Base-by-base conservation (phyloP, 2,113 vertebrate species). In the Prionailurus bengalensis region DNA sequence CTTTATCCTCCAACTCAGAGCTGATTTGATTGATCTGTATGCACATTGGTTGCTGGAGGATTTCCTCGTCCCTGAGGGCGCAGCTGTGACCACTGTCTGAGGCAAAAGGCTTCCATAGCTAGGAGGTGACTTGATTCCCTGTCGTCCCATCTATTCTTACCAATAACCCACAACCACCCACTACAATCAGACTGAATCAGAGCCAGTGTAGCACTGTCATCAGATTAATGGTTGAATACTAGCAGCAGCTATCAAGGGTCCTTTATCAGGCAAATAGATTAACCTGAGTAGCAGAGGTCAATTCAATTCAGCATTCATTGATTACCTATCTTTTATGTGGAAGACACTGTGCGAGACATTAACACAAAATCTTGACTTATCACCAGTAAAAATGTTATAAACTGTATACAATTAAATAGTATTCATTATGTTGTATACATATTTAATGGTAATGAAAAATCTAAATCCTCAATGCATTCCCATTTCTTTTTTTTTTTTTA, bases 231-330 rank as follows among this genome's bases (percentile, higher is more conserved):
- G 27, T 5, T 92, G 17, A 39, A 61, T 39, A 33, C 33, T 42
- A 82, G 15, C 70, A 81, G 51, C 93, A n/a, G 33, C 66, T 94
- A 27, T 85, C 36, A 66, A 70, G 55, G 61, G 29, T 79, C 70
- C 83, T 94, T 94, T 82, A 61, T 61, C 31, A 66, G 71, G 84
- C 2, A 78, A 84, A 84, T 84, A 90, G 91, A 92, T 97, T 70
- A n/a, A 58, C 36, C n/a, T 66, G 16, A 55, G 7, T 33, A 61
- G 73, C 27, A 10, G 85, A 96, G 79, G 82, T 82, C 71, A 89
- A 79, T 88, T 89, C 51, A 89, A 79, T 79, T 91, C 81, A 86
- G 66, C 33, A 51, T 15, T 92, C 88, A 88, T 85, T 94, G 55
- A 88, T 74, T 66, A 78, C 1, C 13, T 78, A 16, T 93, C 36